phyloP scores from a whole-genome alignment of 1,140 invertebrate genomes.

The Asobara japonica region DNA sequence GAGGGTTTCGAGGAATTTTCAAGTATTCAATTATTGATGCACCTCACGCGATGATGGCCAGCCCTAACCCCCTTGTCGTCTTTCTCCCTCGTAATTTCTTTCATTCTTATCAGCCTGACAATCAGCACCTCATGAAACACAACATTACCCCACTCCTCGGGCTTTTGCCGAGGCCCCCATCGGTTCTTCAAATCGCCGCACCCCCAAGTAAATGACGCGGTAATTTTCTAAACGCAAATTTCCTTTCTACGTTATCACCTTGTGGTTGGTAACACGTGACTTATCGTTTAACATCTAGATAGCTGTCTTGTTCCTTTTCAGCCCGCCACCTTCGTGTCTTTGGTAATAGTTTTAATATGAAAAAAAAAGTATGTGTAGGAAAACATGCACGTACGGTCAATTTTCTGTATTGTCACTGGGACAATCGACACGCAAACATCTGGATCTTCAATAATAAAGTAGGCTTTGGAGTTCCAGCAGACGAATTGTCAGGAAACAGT shows the following conservation, averaged over 20 bases:
- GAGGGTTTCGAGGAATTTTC: not conserved
- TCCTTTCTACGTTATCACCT: slow-evolving; percentile 50
- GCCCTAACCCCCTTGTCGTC: not conserved
- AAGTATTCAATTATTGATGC: not conserved
- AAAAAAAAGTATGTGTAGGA: slow-evolving; percentile 11
- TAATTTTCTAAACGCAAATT: slow-evolving; percentile 63
- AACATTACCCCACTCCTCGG: not conserved
- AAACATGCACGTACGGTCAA: not conserved
- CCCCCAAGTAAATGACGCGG: slow-evolving; percentile 40
- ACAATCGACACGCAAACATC: slow-evolving; percentile 9
- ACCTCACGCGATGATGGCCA: not conserved
- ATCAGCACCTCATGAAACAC: not conserved
- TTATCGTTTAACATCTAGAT: slow-evolving; percentile 44
- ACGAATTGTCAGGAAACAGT: not conserved
- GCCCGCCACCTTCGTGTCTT: slow-evolving; percentile 10
- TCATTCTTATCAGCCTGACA: not conserved
- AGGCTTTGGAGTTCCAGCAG: not conserved
- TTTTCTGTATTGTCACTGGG: slow-evolving; percentile 8
- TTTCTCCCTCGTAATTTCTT: slow-evolving; percentile 2
- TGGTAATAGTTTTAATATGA: slow-evolving; percentile 1
- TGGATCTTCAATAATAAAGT: slow-evolving; percentile 3
- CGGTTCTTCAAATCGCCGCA: slow-evolving; percentile 1
- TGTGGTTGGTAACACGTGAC: slow-evolving; percentile 49
- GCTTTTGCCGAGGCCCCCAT: slow-evolving; percentile 1
- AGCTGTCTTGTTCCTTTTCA: slow-evolving; percentile 36